Percentiles rank a stretch among this genome's conserved stretches.
These are phyloP conservation scores for Amia ocellicauda DNA, from an alignment of 2,113 vertebrate species.

Conservation along the genomic window DNA sequence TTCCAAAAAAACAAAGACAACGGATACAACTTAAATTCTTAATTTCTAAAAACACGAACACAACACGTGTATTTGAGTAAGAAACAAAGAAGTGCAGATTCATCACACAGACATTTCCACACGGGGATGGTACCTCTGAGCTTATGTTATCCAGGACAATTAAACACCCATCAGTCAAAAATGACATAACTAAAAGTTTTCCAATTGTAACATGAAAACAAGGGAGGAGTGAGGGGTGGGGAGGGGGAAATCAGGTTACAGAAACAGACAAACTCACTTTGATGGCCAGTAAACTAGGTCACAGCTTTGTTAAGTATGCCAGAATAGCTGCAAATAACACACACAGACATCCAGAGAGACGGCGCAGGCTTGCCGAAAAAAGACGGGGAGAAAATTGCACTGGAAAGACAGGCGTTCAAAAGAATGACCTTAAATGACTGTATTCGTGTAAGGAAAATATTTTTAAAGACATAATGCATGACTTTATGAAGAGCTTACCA, in stretches of 20 bases:
- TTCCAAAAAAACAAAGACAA: too few species aligned
- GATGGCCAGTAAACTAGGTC: slow-evolving; percentile 65
- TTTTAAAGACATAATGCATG: not conserved
- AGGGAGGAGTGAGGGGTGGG: too few species aligned
- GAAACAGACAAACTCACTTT: slow-evolving; percentile 66
- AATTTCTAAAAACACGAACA: too few species aligned
- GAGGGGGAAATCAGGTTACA: slow-evolving; percentile 35
- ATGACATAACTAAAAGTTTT: slow-evolving; percentile 32
- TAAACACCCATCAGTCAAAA: slow-evolving; percentile 29
- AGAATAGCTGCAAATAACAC: slow-evolving; percentile 51
- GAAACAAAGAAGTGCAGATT: too few species aligned
- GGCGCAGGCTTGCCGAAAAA: not conserved
- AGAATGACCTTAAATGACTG: slow-evolving; percentile 48
- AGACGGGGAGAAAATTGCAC: slow-evolving; percentile 22
- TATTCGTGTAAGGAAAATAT: slow-evolving; percentile 35
- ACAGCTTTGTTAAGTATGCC: slow-evolving; percentile 66
- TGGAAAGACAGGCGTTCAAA: slow-evolving; percentile 40
- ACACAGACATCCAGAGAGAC: slow-evolving; percentile 30
- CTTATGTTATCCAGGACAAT: slow-evolving; percentile 26
- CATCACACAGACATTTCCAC: too few species aligned
- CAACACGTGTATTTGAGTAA: too few species aligned
- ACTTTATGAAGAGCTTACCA: too few species aligned
- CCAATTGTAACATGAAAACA: too few species aligned
- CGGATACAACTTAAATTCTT: too few species aligned
- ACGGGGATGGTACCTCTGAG: too few species aligned